Conservation (phyloP, 1,140 invertebrate species). For the Drosophila gunungcola region DNA sequence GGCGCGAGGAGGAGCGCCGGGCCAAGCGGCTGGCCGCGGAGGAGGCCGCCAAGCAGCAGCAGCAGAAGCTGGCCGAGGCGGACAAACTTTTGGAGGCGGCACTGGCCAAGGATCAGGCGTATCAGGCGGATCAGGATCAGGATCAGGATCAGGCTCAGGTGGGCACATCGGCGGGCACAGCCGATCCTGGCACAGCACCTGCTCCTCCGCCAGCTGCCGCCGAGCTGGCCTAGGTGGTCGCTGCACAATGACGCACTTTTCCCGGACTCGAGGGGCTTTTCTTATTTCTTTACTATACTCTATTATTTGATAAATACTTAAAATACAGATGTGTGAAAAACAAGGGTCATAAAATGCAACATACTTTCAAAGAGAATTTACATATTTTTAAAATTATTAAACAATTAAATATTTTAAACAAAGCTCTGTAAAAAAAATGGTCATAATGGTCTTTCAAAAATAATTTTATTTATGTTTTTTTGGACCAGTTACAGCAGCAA, state of each 20-base stretch:
- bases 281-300: too few relatives aligned
- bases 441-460: too few relatives aligned
- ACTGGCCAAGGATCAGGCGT: constrained; percentile 22
- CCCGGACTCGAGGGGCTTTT: constrained; percentile 3
- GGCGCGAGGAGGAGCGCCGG: constrained; percentile 60
- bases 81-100: constrained; percentile 59
- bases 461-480: too few relatives aligned
- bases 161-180: constrained; percentile 12
- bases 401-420: too few relatives aligned
- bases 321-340: too few relatives aligned
- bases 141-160: not conserved
- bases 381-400: too few relatives aligned
- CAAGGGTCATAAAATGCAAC: too few relatives aligned
- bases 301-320: too few relatives aligned
- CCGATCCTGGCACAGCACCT: constrained; percentile 12
- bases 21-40: constrained; percentile 60
- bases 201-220: constrained; percentile 15
- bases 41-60: constrained; percentile 51
- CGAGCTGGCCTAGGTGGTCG: constrained; percentile 43
- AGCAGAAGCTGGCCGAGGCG: constrained; percentile 60
- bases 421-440: too few relatives aligned
- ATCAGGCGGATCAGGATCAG: constrained; percentile 8
- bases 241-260: not conserved
- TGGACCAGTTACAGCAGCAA: too few relatives aligned
- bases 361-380: too few relatives aligned